A percentile compares a stretch with the other conserved stretches of the same genome.
phyloP scores from a whole-genome alignment of 2,888 invertebrate genomes.

The Diabrotica balteata region DNA sequence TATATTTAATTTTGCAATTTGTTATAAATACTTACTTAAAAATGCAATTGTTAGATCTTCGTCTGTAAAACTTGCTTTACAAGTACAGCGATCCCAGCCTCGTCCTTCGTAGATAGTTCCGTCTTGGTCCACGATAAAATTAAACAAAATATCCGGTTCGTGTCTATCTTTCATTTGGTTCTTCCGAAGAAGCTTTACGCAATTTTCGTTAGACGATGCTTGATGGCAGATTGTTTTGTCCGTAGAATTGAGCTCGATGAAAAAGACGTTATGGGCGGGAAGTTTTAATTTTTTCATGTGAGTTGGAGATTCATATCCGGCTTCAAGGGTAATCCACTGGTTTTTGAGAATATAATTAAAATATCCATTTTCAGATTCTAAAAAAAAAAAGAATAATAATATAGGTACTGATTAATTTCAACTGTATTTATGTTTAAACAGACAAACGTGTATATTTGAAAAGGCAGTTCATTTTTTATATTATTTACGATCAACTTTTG shows the following conservation, averaged over 20 bases:
- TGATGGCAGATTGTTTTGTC: constrained; percentile 8
- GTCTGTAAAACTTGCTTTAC: not conserved
- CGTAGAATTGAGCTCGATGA: constrained; percentile 16
- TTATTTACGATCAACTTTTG: too few relatives aligned
- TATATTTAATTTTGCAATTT: not conserved
- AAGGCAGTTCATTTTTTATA: too few relatives aligned
- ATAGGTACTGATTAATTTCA: not conserved
- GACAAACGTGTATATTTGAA: too few relatives aligned
- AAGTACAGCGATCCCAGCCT: constrained; percentile 41
- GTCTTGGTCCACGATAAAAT: constrained; percentile 46
- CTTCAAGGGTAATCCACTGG: constrained; percentile 14
- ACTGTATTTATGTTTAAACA: not conserved
- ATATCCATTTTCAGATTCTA: not conserved
- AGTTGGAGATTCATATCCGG: not conserved
- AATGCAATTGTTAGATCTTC: constrained; percentile 18
- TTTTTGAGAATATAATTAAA: constrained; percentile 7
- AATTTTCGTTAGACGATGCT: constrained; percentile 3
- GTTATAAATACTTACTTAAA: constrained; percentile 25
- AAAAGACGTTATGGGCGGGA: constrained; percentile 14
- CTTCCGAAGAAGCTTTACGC: constrained; percentile 15
- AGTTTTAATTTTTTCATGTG: constrained; percentile 8
- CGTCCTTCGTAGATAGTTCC: constrained; percentile 47
- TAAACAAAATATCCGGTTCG: constrained; percentile 44
- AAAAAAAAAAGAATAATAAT: too few relatives aligned
- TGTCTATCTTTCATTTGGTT: constrained; percentile 14